Base-by-base conservation (phyloP, 2,888 invertebrate species). In the Leucoma salicis region DNA sequence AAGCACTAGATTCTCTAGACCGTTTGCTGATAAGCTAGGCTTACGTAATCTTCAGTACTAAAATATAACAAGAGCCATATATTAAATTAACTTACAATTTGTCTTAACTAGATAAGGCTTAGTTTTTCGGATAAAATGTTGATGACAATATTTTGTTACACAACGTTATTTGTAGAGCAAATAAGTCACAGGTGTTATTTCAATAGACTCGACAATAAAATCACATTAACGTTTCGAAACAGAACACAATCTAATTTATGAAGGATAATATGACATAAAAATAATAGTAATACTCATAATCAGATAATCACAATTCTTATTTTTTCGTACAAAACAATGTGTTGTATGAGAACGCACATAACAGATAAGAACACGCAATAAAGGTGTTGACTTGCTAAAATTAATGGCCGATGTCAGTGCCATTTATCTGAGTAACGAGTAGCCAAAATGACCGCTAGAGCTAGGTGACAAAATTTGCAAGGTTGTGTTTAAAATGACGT, bases 401-500 rank as follows among this genome's bases (percentile, higher is more conserved):
- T 73, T 72, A 78, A 80, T 77, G 76, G 74, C 55, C 62, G 70
- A 70, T 67, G 67, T 70, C 65, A 64, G 63, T 53, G 64, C 61
- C 65, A 72, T 74, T 66, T 71, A 68, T 70, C 66, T 61, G 48
- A 58, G 62, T 77, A 72, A 74, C 68, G 71, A 70, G 67, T 57
- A 64, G 65, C 54, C 57, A 39, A 47, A 52, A 47, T 53, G 64
- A 66, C 64, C 66, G 50, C 59, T 39, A 57, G 54, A 53, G 55
- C 56, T 60, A 51, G 52, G 45, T 25, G 32, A 54, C 57, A 56
- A 52, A 49, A 39, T 41, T 36, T 21, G 21, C 7, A 21, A 8
- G 21, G 8, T 21, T 21, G 8, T 8, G 21, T 3, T 21, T 8
- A 5, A 21, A 21, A 8, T 21, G 21, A 21, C 8, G 8, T 21